phyloP scores from a whole-genome alignment of 2,113 vertebrate species.

The Urocitellus parryii region DNA sequence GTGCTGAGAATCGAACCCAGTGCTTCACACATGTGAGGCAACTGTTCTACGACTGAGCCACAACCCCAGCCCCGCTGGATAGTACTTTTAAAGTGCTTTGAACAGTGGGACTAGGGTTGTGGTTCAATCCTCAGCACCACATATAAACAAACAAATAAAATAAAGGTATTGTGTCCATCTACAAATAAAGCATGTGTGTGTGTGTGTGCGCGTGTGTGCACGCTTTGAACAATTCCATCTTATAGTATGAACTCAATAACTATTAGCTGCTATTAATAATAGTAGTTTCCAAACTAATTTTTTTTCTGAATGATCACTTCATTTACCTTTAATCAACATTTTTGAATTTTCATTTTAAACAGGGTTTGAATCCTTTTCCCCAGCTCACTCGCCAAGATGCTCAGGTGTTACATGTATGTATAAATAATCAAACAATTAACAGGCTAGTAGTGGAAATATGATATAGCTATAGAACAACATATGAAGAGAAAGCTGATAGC shows the following conservation, averaged over 20 bases:
- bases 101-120: background rate
- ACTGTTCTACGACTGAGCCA: too few relatives aligned
- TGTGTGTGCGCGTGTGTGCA: too few relatives aligned
- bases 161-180: too few relatives aligned
- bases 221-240: background rate
- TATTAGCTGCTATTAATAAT: background rate
- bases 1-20: too few relatives aligned
- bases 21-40: accelerated
- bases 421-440: background rate
- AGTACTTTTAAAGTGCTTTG: slow-evolving; percentile 20
- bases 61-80: too few relatives aligned
- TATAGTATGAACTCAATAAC: background rate
- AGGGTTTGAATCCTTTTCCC: background rate
- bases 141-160: too few relatives aligned
- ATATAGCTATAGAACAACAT: background rate
- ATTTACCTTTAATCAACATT: background rate
- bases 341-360: slow-evolving; percentile 26
- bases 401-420: background rate
- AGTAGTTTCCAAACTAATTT: background rate
- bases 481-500: background rate
- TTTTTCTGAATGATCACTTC: slow-evolving; percentile 11
- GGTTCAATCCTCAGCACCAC: too few relatives aligned
- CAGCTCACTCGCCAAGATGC: background rate
- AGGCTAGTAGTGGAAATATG: background rate
- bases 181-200: too few relatives aligned